A percentile compares a stretch with the other conserved stretches of the same genome.
Evolutionary conservation across 2,888 invertebrate species (phyloP).

Genomic region (Tineola bisselliella): DNA sequence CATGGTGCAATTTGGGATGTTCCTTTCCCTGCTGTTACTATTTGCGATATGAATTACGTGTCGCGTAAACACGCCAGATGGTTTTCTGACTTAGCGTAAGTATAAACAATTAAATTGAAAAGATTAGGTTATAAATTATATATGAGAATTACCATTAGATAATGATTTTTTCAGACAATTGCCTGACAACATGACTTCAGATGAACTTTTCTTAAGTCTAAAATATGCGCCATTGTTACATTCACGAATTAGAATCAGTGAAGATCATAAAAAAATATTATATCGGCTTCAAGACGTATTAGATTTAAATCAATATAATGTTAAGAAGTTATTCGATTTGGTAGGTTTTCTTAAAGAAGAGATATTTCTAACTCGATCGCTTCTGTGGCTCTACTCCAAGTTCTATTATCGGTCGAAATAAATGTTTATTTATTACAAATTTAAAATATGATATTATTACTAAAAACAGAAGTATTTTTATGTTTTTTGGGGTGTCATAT

Average conservation of each 20-base stretch:
- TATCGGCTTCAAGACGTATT: slow-evolving; percentile 35
- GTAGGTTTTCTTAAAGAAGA: no score
- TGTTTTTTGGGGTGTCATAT: no score
- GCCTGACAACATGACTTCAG: slow-evolving; percentile 36
- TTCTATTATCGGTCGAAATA: no score
- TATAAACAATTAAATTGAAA: slow-evolving; percentile 17
- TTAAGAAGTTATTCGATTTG: background rate
- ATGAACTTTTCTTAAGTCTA: slow-evolving; percentile 37
- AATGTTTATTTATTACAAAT: no score
- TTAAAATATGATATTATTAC: no score
- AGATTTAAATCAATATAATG: slow-evolving; percentile 33
- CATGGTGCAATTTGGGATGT: slow-evolving; percentile 74
- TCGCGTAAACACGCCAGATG: slow-evolving; percentile 52
- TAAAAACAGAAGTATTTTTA: no score
- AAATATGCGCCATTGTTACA: slow-evolving; percentile 39
- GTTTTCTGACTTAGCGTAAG: slow-evolving; percentile 64
- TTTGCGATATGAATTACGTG: slow-evolving; percentile 70
- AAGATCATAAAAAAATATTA: slow-evolving; percentile 29
- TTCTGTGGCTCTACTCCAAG: no score
- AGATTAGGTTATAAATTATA: background rate
- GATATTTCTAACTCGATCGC: no score
- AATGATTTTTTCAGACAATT: slow-evolving; percentile 17
- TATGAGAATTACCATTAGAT: background rate
- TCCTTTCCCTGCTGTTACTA: slow-evolving; percentile 72
- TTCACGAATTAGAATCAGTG: slow-evolving; percentile 25